Evolutionary conservation across 2,113 vertebrate species (phyloP).

Genomic region (Nyctereutes procyonoides): DNA sequence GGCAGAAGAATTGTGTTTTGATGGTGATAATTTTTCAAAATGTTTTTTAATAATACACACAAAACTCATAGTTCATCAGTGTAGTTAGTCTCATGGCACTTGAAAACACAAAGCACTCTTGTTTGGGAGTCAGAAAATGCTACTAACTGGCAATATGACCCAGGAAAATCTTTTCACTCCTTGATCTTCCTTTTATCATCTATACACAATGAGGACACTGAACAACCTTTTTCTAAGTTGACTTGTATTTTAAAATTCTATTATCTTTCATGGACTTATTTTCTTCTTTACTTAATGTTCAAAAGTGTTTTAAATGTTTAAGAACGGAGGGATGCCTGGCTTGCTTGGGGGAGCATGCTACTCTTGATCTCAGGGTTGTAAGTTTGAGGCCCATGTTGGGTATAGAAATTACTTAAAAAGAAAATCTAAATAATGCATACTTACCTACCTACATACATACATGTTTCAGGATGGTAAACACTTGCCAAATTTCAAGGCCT

Average conservation of each 20-base stretch:
- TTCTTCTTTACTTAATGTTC: not conserved
- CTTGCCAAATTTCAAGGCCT: not conserved
- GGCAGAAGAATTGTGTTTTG: not conserved
- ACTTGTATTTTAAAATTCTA: not conserved
- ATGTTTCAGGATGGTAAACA: slow-evolving; percentile 1
- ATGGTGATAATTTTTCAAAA: not conserved
- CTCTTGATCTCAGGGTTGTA: not conserved
- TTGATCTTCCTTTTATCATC: not conserved
- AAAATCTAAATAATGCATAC: not conserved
- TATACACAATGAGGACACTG: not conserved
- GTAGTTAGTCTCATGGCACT: not conserved
- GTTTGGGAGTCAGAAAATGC: not conserved
- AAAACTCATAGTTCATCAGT: not conserved
- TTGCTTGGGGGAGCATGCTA: not conserved
- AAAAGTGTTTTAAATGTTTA: slow-evolving; percentile 24
- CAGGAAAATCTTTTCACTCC: not conserved
- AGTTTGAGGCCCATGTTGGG: not conserved
- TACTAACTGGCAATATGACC: not conserved
- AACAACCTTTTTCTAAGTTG: not conserved
- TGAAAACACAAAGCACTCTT: not conserved
- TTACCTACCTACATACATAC: not conserved
- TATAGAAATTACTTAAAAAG: not conserved
- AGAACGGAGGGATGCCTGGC: not conserved
- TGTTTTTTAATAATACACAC: not conserved
- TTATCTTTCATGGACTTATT: not conserved